Percentiles rank a stretch among this genome's conserved stretches.
phyloP scores from a whole-genome alignment of 2,113 vertebrate genomes.

The Nansenia antarctica region DNA sequence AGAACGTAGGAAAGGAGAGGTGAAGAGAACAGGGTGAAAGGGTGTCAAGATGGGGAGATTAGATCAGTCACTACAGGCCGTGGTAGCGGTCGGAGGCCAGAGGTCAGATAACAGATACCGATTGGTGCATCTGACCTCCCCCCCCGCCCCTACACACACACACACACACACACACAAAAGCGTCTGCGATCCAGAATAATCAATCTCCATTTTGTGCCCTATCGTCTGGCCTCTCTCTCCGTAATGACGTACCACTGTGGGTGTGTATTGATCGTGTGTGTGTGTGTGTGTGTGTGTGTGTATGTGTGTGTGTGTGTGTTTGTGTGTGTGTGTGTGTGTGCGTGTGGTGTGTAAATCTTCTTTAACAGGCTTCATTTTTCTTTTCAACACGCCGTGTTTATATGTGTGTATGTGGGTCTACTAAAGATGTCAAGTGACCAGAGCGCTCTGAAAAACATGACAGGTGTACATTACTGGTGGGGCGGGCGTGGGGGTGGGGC shows the following conservation, averaged over 20 bases:
- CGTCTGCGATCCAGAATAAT: conserved; percentile 24
- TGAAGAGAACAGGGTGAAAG: background rate
- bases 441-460: too few relatives aligned
- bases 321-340: background rate
- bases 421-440: too few relatives aligned
- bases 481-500: too few relatives aligned
- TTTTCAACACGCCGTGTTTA: too few relatives aligned
- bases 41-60: background rate
- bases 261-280: background rate
- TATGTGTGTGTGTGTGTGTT: background rate
- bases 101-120: background rate
- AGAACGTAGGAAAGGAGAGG: background rate
- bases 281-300: background rate
- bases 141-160: background rate
- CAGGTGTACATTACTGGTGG: too few relatives aligned
- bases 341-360: too few relatives aligned
- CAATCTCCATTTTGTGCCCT: conserved; percentile 44
- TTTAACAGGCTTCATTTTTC: too few relatives aligned
- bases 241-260: background rate
- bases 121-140: background rate
- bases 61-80: background rate
- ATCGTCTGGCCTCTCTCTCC: too few relatives aligned
- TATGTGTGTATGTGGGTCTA: too few relatives aligned
- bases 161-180: background rate
- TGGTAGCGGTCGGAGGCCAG: background rate